Percentiles rank a stretch among this genome's conserved stretches.
These are phyloP conservation scores for Hormaphis cornu DNA, from an alignment of 1,140 invertebrate genomes.

Conservation along the genomic window DNA sequence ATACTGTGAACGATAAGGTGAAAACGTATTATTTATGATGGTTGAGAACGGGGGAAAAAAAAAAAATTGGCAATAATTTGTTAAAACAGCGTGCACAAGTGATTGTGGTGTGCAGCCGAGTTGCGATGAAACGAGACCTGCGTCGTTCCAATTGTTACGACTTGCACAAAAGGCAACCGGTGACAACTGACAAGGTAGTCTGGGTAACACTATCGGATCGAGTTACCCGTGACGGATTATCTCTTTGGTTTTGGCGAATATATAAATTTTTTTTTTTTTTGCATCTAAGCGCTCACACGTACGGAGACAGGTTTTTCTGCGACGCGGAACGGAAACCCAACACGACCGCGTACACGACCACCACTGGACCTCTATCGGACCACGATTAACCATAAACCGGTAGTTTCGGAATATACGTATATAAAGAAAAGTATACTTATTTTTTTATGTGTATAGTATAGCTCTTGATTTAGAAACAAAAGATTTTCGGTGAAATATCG, in stretches of 20 bases:
- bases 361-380: conserved; percentile 26
- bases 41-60: background rate
- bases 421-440: background rate
- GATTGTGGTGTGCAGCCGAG: background rate
- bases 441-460: background rate
- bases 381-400: conserved; percentile 29
- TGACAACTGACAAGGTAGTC: conserved; percentile 27
- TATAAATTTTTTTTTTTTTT: conserved; percentile 4
- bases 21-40: too few species aligned
- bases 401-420: conserved; percentile 17
- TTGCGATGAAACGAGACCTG: conserved; percentile 23
- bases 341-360: conserved; percentile 7
- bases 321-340: conserved; percentile 30
- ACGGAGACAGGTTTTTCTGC: conserved; percentile 23
- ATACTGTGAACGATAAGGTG: too few species aligned
- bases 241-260: conserved; percentile 28
- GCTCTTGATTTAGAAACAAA: background rate
- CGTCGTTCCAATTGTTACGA: conserved; percentile 29
- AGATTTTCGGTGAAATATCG: background rate
- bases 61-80: background rate
- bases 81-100: background rate
- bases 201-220: conserved; percentile 28
- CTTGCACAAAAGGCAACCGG: conserved; percentile 8
- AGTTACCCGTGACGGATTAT: conserved; percentile 31
- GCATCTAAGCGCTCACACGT: background rate